Evolutionary conservation across 23 tunicate genomes (phyloP).

Genomic region (Halocynthia aurantium): DNA sequence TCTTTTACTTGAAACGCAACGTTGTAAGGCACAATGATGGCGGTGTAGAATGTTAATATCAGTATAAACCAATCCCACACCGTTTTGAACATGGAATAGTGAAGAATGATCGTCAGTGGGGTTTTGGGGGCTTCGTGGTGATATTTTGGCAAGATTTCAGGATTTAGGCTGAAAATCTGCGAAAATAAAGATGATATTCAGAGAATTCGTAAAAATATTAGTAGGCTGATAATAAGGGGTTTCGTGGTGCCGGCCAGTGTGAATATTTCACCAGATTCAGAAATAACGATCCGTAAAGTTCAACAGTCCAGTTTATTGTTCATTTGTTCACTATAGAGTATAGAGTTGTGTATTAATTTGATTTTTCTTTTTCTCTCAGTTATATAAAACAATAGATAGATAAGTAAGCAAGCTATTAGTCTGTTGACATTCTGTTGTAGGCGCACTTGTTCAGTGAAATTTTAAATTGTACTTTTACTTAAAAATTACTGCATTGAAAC

Average conservation of each 20-base stretch:
- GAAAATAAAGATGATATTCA: neutral
- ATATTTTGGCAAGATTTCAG: conserved; percentile 68
- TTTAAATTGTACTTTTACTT: neutral
- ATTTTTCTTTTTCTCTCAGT: too few relatives aligned
- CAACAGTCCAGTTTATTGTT: too few relatives aligned
- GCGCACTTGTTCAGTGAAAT: neutral
- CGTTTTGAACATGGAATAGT: conserved; percentile 78
- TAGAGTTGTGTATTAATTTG: neutral
- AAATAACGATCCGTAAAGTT: too few relatives aligned
- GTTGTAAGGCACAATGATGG: conserved; percentile 91
- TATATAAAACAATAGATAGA: too few relatives aligned
- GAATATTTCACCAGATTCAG: too few relatives aligned
- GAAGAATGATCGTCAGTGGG: conserved; percentile 78
- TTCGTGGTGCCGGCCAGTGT: too few relatives aligned
- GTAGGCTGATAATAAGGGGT: too few relatives aligned
- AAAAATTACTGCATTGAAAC: too few relatives aligned
- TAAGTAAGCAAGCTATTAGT: too few relatives aligned
- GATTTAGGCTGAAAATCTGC: conserved; percentile 65
- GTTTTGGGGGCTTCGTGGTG: conserved; percentile 94
- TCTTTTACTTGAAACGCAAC: conserved; percentile 71
- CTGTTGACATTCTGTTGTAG: too few relatives aligned
- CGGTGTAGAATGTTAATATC: conserved; percentile 88
- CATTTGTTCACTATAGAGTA: too few relatives aligned
- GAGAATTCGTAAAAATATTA: too few relatives aligned
- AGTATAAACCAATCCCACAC: conserved; percentile 98